These are phyloP conservation scores for Homarus gammarus DNA, from an alignment of 2,888 invertebrate genomes.

Conservation along the genomic window DNA sequence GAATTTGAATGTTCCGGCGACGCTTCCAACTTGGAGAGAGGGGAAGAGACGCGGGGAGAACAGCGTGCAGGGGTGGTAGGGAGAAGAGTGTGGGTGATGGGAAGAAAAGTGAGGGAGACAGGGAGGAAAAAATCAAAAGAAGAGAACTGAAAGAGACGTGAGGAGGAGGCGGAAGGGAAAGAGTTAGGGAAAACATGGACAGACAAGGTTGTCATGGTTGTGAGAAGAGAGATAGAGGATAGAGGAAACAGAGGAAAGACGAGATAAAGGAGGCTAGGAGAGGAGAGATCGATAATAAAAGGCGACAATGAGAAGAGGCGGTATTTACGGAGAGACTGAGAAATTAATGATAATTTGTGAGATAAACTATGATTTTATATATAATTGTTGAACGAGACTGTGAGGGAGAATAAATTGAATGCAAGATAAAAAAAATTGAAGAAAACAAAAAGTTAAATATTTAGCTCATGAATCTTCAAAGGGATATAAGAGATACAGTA, in stretches of 20 bases:
- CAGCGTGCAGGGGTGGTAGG: not conserved
- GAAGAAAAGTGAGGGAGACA: not conserved
- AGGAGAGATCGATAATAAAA: slow-evolving; percentile 14
- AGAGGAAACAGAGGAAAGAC: not conserved
- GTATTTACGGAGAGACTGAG: too few species aligned
- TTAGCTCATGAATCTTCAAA: too few species aligned
- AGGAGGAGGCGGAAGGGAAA: slow-evolving; percentile 10
- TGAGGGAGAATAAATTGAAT: too few species aligned
- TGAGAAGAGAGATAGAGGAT: not conserved
- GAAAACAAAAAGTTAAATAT: too few species aligned
- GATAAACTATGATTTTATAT: too few species aligned
- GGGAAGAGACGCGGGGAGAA: not conserved
- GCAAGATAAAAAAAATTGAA: too few species aligned
- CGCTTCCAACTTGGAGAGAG: not conserved
- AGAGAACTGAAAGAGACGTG: not conserved
- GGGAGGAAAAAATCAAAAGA: not conserved
- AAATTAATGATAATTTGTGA: too few species aligned
- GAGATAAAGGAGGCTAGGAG: not conserved
- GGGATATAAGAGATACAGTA: too few species aligned
- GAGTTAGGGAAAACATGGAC: slow-evolving; percentile 27
- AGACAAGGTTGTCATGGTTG: too few species aligned
- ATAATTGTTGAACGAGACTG: too few species aligned
- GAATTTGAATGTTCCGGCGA: slow-evolving; percentile 8
- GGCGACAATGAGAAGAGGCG: not conserved
- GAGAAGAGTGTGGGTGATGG: not conserved